Evolutionary conservation across 2,888 invertebrate genomes (phyloP).

Genomic region (Lithophane leautieri): DNA sequence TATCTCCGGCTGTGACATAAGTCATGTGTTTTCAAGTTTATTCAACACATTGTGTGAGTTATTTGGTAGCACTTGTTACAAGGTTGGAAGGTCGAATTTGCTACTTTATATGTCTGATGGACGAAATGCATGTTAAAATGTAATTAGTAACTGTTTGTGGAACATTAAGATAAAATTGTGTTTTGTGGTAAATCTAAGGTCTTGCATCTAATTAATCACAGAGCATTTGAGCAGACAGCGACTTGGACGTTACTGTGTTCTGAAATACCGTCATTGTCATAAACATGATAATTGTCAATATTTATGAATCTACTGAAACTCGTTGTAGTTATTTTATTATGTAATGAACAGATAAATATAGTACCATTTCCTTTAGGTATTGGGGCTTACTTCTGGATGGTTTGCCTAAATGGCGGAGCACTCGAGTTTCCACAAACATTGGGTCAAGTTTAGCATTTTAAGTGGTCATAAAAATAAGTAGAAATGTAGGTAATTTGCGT

Average conservation of each 20-base stretch:
- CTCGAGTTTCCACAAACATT: neutral
- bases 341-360: neutral
- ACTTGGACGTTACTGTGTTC: neutral
- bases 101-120: slow-evolving; percentile 17
- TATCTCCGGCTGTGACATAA: slow-evolving; percentile 72
- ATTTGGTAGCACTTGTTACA: slow-evolving; percentile 47
- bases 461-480: neutral
- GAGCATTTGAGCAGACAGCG: neutral
- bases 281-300: neutral
- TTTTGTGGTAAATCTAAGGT: slow-evolving; percentile 19
- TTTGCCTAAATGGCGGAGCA: neutral
- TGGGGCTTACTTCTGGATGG: neutral
- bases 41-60: slow-evolving; percentile 58
- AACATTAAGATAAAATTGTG: slow-evolving; percentile 16
- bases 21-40: slow-evolving; percentile 68
- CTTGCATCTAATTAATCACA: slow-evolving; percentile 19
- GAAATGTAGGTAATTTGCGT: neutral
- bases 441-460: neutral
- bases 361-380: neutral
- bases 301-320: too few relatives aligned
- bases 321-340: neutral
- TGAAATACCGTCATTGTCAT: neutral
- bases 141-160: slow-evolving; percentile 29
- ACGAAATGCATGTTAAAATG: slow-evolving; percentile 15
- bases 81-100: slow-evolving; percentile 32